Evolutionary conservation across 2,888 invertebrate species (phyloP).

Genomic region (Tethea ocularis): DNA sequence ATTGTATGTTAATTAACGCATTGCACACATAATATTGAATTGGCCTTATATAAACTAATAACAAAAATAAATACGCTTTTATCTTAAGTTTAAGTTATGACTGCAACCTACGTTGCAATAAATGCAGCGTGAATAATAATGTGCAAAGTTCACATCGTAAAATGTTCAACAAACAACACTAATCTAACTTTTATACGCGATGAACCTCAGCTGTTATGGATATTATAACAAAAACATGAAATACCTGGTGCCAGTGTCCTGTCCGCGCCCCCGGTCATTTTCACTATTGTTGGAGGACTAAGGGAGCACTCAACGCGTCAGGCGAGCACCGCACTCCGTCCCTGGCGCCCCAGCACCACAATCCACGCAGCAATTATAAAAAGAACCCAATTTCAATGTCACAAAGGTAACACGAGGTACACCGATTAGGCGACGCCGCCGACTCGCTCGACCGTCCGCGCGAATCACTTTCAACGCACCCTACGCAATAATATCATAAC

Average conservation of each 20-base stretch:
- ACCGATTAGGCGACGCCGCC: constrained; percentile 58
- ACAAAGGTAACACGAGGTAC: constrained; percentile 78
- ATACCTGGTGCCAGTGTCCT: constrained; percentile 73
- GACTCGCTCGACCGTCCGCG: constrained; percentile 57
- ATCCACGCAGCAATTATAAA: constrained; percentile 83
- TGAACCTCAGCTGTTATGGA: constrained; percentile 45
- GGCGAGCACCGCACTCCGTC: constrained; percentile 56
- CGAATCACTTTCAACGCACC: constrained; percentile 65
- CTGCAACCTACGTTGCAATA: background rate
- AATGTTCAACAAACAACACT: constrained; percentile 41
- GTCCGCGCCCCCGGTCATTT: constrained; percentile 75
- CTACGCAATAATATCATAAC: constrained; percentile 74
- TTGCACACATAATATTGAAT: background rate
- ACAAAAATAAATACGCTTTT: background rate
- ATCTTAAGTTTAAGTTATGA: too few relatives aligned
- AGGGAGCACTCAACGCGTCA: constrained; percentile 56
- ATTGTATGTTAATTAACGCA: background rate
- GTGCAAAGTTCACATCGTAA: constrained; percentile 15
- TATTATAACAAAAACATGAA: constrained; percentile 67
- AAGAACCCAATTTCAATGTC: constrained; percentile 83
- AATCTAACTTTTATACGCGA: constrained; percentile 43
- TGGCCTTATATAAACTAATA: background rate
- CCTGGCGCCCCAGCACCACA: constrained; percentile 72
- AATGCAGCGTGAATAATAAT: background rate
- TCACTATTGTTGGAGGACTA: constrained; percentile 49